Evolutionary conservation across 2,113 vertebrate genomes (phyloP).

Genomic region (Oryzias celebensis): DNA sequence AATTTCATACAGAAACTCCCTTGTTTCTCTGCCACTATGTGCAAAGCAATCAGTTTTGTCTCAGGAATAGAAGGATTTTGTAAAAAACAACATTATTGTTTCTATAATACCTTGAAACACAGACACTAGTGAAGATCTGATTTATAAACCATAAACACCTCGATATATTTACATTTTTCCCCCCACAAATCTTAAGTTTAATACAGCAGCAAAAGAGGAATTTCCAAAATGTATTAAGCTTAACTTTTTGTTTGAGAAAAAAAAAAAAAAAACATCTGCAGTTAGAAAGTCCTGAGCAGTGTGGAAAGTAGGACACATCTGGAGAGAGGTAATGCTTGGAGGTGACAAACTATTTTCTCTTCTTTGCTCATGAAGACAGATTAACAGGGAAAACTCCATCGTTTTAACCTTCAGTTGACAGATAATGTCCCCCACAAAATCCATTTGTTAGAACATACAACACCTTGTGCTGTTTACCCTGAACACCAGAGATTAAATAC

Average conservation of each 20-base stretch:
- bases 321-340: conserved; percentile 42
- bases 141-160: not conserved
- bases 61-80: too few species aligned
- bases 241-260: conserved; percentile 44
- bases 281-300: conserved; percentile 31
- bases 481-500: conserved; percentile 11
- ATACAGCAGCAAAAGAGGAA: conserved; percentile 8
- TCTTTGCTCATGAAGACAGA: conserved; percentile 18
- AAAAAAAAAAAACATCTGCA: conserved; percentile 28
- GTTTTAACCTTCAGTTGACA: too few species aligned
- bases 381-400: not conserved
- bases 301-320: conserved; percentile 70
- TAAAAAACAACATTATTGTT: too few species aligned
- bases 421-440: not conserved
- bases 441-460: conserved; percentile 7
- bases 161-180: not conserved
- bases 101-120: conserved; percentile 3
- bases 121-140: not conserved
- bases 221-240: not conserved
- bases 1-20: not conserved
- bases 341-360: conserved; percentile 30
- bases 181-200: not conserved
- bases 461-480: conserved; percentile 18
- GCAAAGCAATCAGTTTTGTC: not conserved
- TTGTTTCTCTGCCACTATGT: not conserved